phyloP scores from a whole-genome alignment of 2,888 invertebrate species.

The Drosophila meridionalis region DNA sequence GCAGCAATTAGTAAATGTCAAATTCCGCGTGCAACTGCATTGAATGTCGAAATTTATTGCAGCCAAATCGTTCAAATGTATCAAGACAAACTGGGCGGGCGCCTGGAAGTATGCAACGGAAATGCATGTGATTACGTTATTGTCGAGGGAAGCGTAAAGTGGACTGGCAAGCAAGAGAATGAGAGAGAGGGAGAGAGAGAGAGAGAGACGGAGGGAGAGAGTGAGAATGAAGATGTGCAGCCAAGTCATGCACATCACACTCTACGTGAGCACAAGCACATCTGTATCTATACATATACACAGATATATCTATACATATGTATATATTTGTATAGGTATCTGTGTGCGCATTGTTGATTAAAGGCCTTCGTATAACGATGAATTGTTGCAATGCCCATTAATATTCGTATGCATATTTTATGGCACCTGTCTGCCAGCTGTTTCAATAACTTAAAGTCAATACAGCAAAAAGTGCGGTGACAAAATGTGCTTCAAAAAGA shows the following conservation, averaged over 20 bases:
- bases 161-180: neutral
- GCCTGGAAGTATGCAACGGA: constrained; percentile 71
- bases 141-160: constrained; percentile 12
- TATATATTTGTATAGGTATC: neutral
- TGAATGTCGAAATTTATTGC: constrained; percentile 75
- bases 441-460: constrained; percentile 22
- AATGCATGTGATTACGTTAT: constrained; percentile 71
- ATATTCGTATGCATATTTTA: constrained; percentile 59
- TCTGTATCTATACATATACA: neutral
- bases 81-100: constrained; percentile 50
- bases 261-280: constrained; percentile 11
- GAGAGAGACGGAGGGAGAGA: neutral
- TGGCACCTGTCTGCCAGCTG: constrained; percentile 48
- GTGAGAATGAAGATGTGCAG: neutral
- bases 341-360: constrained; percentile 49
- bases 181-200: neutral
- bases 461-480: neutral
- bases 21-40: constrained; percentile 62
- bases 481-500: neutral
- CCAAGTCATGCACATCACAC: constrained; percentile 5
- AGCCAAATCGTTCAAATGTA: constrained; percentile 64
- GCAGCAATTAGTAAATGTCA: constrained; percentile 79
- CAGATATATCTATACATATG: neutral
- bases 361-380: constrained; percentile 61
- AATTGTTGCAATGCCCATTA: constrained; percentile 61